A percentile compares a stretch with the other conserved stretches of the same genome.
These are phyloP conservation scores for Callaeas wilsoni DNA, from an alignment of 2,113 vertebrate species.

Conservation along the genomic window DNA sequence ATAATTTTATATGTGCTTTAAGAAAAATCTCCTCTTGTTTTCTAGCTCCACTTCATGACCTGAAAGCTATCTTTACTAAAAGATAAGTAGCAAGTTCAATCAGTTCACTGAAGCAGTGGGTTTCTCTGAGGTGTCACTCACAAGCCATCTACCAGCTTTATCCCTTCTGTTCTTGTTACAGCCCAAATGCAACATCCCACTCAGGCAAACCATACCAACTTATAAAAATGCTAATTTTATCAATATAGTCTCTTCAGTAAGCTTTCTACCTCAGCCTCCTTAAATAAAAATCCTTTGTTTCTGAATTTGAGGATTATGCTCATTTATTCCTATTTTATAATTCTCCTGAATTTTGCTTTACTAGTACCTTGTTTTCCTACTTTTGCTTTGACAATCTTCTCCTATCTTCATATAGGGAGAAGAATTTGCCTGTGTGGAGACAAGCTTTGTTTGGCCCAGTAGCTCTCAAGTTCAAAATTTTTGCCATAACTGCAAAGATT, in stretches of 20 bases:
- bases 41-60: neutral
- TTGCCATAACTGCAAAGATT: neutral
- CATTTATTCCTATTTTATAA: neutral
- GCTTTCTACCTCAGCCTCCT: neutral
- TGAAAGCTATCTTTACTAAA: neutral
- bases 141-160: neutral
- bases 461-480: neutral
- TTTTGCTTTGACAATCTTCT: neutral
- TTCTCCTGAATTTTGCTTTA: neutral
- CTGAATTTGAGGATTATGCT: fast-evolving
- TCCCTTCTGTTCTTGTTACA: neutral
- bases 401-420: neutral
- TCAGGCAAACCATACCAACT: neutral
- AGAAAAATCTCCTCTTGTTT: neutral
- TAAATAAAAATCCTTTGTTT: neutral
- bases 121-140: neutral
- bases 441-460: neutral
- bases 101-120: neutral
- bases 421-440: neutral
- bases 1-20: neutral
- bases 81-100: neutral
- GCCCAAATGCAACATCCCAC: neutral
- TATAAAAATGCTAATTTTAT: neutral
- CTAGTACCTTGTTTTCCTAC: neutral
- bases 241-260: neutral